These are phyloP conservation scores for Vireo griseus DNA, from an alignment of 2,797 vertebrate genomes.

Conservation along the genomic window DNA sequence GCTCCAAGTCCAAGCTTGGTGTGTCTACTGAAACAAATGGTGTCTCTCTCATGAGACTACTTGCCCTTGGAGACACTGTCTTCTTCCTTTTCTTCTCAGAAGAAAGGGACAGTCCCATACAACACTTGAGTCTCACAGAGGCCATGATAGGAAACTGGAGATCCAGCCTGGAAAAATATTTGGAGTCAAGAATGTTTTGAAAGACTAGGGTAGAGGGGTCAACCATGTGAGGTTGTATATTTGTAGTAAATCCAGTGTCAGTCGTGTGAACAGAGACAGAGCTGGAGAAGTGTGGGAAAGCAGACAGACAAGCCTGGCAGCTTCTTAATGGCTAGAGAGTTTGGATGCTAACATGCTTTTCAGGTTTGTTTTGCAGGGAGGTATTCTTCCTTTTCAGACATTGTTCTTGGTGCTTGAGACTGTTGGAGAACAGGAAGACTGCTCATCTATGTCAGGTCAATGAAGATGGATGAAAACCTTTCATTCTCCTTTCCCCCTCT, in stretches of 20 bases:
- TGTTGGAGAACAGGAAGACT: neutral
- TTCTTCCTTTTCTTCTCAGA: neutral
- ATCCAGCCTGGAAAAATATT: constrained; percentile 19
- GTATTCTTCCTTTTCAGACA: neutral
- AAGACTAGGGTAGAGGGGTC: neutral
- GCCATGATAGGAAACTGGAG: neutral
- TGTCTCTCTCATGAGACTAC: neutral
- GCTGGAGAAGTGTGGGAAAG: constrained; percentile 24
- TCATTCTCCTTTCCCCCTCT: neutral
- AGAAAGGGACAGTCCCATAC: neutral
- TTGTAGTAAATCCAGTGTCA: constrained; percentile 9
- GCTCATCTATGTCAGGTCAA: neutral
- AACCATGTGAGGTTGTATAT: neutral
- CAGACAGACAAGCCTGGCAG: neutral
- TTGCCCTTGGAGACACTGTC: neutral
- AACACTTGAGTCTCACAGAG: neutral
- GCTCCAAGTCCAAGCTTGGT: neutral
- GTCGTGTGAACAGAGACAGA: neutral
- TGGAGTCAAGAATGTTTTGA: constrained; percentile 35
- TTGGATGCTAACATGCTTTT: neutral
- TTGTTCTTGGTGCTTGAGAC: neutral
- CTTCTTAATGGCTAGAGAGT: neutral
- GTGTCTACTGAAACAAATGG: neutral
- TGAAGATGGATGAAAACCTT: neutral
- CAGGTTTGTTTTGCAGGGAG: neutral